A percentile compares a stretch with the other conserved stretches of the same genome.
These are phyloP conservation scores for Julus scanicus DNA, from an alignment of 2,888 invertebrate genomes.

Conservation along the genomic window DNA sequence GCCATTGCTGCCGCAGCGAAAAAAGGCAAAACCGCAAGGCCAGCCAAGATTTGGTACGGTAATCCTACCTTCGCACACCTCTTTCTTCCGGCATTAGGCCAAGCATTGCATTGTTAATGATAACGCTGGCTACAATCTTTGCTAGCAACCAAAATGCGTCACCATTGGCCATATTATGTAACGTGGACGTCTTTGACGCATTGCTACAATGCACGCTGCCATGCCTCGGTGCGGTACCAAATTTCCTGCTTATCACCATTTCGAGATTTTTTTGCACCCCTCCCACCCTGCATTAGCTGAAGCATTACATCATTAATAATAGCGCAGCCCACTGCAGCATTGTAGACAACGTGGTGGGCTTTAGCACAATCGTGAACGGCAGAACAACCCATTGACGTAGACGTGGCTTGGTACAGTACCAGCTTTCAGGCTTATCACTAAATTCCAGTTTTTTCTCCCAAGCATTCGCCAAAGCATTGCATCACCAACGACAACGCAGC, in stretches of 20 bases:
- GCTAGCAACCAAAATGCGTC: no score
- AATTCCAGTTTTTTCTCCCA: background rate
- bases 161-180: no score
- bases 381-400: background rate
- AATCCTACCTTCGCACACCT: background rate
- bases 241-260: no score
- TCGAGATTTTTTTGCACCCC: no score
- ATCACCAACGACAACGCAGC: background rate
- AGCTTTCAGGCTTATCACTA: no score
- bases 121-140: no score
- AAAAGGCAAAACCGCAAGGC: background rate
- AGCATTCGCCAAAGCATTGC: background rate
- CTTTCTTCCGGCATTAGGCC: background rate
- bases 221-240: no score
- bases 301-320: background rate
- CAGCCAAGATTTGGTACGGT: background rate
- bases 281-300: background rate
- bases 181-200: no score
- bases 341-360: no score
- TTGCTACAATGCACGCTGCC: no score
- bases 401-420: background rate
- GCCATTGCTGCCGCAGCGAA: conserved; percentile 1
- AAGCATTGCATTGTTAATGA: no score
- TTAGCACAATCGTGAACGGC: background rate
- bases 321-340: background rate